Evolutionary conservation across 2,797 vertebrate genomes (phyloP).

Genomic region (Cheirogaleus major): DNA sequence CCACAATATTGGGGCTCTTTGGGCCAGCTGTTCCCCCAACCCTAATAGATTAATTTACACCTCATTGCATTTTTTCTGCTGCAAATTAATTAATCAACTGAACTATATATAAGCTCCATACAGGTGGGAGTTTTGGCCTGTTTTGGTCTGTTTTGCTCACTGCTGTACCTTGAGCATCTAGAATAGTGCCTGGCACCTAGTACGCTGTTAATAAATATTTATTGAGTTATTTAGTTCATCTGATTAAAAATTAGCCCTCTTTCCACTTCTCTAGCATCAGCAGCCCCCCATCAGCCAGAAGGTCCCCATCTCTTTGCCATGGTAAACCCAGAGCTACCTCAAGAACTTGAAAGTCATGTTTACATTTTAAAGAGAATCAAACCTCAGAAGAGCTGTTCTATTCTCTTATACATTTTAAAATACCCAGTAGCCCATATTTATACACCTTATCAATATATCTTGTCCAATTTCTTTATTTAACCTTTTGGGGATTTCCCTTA

Average conservation of each 20-base stretch:
- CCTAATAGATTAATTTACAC: not conserved
- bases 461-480: not conserved
- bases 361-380: constrained; percentile 23
- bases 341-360: not conserved
- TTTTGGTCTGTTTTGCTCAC: not conserved
- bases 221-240: not conserved
- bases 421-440: not conserved
- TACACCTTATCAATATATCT: not conserved
- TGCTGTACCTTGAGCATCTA: not conserved
- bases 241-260: not conserved
- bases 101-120: not conserved
- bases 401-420: constrained; percentile 12
- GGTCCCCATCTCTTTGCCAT: not conserved
- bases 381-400: not conserved
- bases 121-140: not conserved
- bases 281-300: not conserved
- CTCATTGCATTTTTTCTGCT: not conserved
- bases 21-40: not conserved
- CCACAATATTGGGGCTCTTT: not conserved
- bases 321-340: not conserved
- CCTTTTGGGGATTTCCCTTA: not conserved
- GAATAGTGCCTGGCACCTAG: not conserved
- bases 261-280: not conserved
- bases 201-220: not conserved
- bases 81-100: not conserved